A percentile compares a stretch with the other conserved stretches of the same genome.
Evolutionary conservation across 1,140 invertebrate species (phyloP).

Genomic region (Drosophila novamexicana): DNA sequence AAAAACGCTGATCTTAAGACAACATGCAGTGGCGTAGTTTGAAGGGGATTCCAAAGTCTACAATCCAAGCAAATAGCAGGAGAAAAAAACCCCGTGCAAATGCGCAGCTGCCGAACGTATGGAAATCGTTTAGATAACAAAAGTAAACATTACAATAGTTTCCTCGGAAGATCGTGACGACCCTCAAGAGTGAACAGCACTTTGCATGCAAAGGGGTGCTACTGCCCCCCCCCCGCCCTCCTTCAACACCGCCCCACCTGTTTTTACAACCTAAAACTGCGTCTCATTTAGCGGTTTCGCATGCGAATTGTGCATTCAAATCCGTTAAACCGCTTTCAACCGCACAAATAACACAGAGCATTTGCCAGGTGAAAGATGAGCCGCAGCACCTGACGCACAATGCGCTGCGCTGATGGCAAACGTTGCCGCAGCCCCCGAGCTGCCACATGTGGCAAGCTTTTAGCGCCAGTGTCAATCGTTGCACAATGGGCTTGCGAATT

Average conservation of each 20-base stretch:
- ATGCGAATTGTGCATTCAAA: conserved; percentile 43
- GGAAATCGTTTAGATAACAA: conserved; percentile 51
- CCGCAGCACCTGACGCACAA: conserved; percentile 63
- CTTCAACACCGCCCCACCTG: not conserved
- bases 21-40: conserved; percentile 12
- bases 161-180: conserved; percentile 35
- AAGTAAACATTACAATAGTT: conserved; percentile 38
- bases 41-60: not conserved
- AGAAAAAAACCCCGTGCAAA: not conserved
- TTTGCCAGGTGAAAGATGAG: conserved; percentile 74
- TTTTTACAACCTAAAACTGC: conserved; percentile 1
- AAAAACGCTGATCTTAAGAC: not conserved
- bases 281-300: conserved; percentile 31
- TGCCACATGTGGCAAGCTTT: conserved; percentile 32
- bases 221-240: conserved; percentile 13
- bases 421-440: conserved; percentile 11
- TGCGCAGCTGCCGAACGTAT: conserved; percentile 3
- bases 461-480: conserved; percentile 10
- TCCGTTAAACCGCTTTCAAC: conserved; percentile 26
- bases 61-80: not conserved
- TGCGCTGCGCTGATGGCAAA: conserved; percentile 28
- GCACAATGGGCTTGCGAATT: not conserved
- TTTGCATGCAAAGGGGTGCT: conserved; percentile 35
- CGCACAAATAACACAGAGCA: conserved; percentile 54
- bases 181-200: conserved; percentile 36